Evolutionary conservation across 2,888 invertebrate species (phyloP).

Genomic region (Aspidapion aeneum): DNA sequence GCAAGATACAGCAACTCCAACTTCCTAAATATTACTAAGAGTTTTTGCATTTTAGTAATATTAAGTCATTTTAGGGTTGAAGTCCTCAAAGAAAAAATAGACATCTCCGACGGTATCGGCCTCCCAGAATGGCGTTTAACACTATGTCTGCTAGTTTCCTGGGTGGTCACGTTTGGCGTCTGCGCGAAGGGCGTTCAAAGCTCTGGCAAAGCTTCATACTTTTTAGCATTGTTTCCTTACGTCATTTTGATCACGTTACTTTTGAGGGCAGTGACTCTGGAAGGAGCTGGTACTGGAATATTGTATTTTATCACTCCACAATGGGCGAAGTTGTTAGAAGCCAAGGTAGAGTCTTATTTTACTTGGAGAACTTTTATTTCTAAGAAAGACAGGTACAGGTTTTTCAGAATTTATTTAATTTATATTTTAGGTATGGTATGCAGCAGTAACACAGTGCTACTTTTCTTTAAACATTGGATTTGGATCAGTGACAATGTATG

Average conservation of each 20-base stretch:
- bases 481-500: constrained; percentile 74
- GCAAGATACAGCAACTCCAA: too few relatives aligned
- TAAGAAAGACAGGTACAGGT: too few relatives aligned
- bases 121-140: constrained; percentile 66
- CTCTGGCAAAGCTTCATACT: constrained; percentile 80
- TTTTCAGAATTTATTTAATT: not conserved
- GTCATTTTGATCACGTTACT: constrained; percentile 71
- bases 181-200: constrained; percentile 71
- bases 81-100: constrained; percentile 50
- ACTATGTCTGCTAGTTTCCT: constrained; percentile 62
- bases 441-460: constrained; percentile 75
- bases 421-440: constrained; percentile 48
- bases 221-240: constrained; percentile 83
- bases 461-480: constrained; percentile 73
- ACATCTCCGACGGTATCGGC: constrained; percentile 49
- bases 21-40: too few relatives aligned
- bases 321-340: constrained; percentile 68
- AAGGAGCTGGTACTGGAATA: constrained; percentile 71
- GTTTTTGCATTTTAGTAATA: too few relatives aligned
- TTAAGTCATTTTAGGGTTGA: constrained; percentile 48
- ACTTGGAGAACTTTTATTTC: too few relatives aligned
- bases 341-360: constrained; percentile 53
- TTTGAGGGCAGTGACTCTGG: constrained; percentile 60
- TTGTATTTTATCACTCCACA: constrained; percentile 75
- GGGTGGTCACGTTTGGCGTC: constrained; percentile 65